phyloP scores from a whole-genome alignment of 2,888 invertebrate genomes.

The Laothoe populi region DNA sequence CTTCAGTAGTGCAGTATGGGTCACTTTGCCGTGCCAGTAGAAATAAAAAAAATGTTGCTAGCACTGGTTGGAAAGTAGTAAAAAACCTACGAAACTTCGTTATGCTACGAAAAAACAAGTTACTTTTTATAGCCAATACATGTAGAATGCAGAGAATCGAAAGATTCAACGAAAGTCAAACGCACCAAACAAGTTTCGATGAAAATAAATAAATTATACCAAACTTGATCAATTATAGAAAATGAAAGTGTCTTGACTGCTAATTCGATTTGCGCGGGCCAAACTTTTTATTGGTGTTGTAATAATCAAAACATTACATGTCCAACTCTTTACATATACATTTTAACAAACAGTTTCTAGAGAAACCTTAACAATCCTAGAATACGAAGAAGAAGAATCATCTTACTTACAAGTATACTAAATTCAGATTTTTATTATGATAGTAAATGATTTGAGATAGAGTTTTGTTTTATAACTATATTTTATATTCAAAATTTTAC shows the following conservation, averaged over 20 bases:
- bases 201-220: not conserved
- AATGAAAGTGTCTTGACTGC: not conserved
- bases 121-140: not conserved
- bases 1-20: too few relatives aligned
- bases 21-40: too few relatives aligned
- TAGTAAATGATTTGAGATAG: too few relatives aligned
- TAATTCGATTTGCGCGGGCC: constrained; percentile 5
- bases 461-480: too few relatives aligned
- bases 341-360: too few relatives aligned
- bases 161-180: not conserved
- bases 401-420: too few relatives aligned
- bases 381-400: too few relatives aligned
- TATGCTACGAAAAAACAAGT: not conserved
- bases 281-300: not conserved
- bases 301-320: too few relatives aligned
- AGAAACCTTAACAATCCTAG: too few relatives aligned
- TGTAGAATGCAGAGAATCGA: not conserved
- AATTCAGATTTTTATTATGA: too few relatives aligned
- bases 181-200: not conserved
- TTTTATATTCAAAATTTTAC: too few relatives aligned
- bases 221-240: constrained; percentile 12
- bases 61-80: too few relatives aligned
- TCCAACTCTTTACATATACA: not conserved
- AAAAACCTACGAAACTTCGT: not conserved
- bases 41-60: not conserved